Conservation (phyloP, 2,797 vertebrate species). For the Spatula versicolor region DNA sequence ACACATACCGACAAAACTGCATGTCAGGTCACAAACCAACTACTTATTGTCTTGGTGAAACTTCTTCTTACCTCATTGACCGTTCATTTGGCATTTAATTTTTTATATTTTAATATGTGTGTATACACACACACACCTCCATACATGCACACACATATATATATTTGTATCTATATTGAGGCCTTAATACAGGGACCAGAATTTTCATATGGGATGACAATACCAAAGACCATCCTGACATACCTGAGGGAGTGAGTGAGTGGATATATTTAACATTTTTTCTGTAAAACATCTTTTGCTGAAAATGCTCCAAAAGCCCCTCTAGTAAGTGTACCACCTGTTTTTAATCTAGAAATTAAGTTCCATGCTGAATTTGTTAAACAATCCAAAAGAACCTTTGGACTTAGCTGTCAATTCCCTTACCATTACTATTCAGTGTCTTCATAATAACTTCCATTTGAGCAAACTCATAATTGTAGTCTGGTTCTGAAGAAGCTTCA, state of each 20-base stretch:
- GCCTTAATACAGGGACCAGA: not conserved
- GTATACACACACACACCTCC: not conserved
- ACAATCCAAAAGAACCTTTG: not conserved
- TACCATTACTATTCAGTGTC: constrained; percentile 94
- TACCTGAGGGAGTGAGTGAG: not conserved
- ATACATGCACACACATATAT: not conserved
- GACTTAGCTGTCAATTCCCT: not conserved
- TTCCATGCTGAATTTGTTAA: not conserved
- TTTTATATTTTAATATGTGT: not conserved
- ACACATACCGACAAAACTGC: not conserved
- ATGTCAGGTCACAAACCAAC: not conserved
- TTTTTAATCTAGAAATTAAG: not conserved
- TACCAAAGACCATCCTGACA: not conserved
- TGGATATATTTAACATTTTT: not conserved
- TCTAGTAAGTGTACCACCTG: not conserved
- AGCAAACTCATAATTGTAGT: constrained; percentile 98
- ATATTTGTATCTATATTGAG: not conserved
- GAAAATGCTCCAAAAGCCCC: not conserved
- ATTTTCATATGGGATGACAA: not conserved
- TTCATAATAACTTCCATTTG: constrained; percentile 99
- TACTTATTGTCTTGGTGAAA: not conserved
- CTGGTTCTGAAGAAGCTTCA: constrained; percentile 95
- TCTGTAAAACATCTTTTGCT: not conserved
- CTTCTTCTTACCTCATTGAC: not conserved
- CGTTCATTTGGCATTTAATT: not conserved